phyloP scores from a whole-genome alignment of 1,140 invertebrate species.

The Formica exsecta region DNA sequence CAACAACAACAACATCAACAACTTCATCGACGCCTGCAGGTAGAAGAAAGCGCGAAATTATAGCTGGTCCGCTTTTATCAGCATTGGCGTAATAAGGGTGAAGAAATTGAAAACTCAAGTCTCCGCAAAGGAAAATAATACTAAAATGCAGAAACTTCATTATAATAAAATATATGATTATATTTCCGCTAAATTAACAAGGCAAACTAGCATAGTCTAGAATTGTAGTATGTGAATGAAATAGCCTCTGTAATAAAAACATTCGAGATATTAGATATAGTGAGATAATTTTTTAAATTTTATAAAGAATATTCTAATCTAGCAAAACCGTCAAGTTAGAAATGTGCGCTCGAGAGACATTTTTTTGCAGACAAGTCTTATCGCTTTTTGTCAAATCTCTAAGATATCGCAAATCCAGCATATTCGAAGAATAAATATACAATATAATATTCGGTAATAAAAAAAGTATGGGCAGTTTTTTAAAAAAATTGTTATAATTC shows the following conservation, averaged over 20 bases:
- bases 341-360: conserved; percentile 80
- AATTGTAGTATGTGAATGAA: not conserved
- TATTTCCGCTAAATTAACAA: not conserved
- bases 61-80: not conserved
- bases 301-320: not conserved
- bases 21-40: no score
- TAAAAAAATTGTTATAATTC: conserved; percentile 2
- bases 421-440: not conserved
- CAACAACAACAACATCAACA: no score
- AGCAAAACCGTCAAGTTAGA: conserved; percentile 71
- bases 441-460: not conserved
- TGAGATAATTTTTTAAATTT: not conserved
- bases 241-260: conserved; percentile 1
- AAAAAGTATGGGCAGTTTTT: not conserved
- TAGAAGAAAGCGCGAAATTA: conserved; percentile 11
- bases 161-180: not conserved
- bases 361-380: conserved; percentile 57
- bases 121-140: not conserved
- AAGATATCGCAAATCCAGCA: conserved; percentile 32
- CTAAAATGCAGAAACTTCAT: not conserved
- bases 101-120: not conserved
- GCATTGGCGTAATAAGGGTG: not conserved
- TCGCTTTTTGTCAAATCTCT: conserved; percentile 23
- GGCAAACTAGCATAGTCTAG: not conserved
- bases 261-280: not conserved